Percentiles rank a stretch among this genome's conserved stretches.
Evolutionary conservation across 1,140 invertebrate genomes (phyloP).

Genomic region (Drosophila pseudoananassae): DNA sequence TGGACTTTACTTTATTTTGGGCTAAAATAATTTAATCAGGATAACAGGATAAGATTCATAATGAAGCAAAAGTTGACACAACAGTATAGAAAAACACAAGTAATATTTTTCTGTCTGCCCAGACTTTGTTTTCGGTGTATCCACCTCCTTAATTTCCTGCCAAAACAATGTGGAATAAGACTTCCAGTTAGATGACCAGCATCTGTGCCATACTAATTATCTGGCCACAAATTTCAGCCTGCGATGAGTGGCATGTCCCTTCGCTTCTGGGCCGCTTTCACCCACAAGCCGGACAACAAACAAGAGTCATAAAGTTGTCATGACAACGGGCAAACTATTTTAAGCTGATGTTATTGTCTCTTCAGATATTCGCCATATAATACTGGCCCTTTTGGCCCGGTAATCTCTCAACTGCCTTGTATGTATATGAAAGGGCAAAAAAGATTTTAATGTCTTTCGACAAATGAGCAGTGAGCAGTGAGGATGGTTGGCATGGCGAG

Average conservation of each 20-base stretch:
- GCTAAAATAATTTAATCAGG: background rate
- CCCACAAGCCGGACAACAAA: background rate
- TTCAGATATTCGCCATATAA: background rate
- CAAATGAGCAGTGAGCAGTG: conserved; percentile 6
- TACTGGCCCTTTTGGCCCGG: background rate
- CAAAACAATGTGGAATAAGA: conserved; percentile 17
- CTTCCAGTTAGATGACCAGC: conserved; percentile 7
- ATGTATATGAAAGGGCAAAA: conserved; percentile 29
- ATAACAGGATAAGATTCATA: background rate
- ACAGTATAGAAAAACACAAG: too few species aligned
- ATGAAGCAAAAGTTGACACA: background rate
- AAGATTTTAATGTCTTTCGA: conserved; percentile 21
- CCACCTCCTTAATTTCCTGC: background rate
- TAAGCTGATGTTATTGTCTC: conserved; percentile 1
- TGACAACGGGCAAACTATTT: conserved; percentile 36
- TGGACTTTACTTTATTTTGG: background rate
- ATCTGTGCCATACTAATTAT: conserved; percentile 29
- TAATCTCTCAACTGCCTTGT: background rate
- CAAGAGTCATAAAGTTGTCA: conserved; percentile 2
- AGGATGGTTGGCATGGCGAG: conserved; percentile 17
- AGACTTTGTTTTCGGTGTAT: background rate
- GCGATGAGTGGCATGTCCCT: background rate
- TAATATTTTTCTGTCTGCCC: too few species aligned
- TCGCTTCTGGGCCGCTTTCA: background rate
- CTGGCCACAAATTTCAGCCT: conserved; percentile 19